Evolutionary conservation across 1,140 invertebrate species (phyloP).

Genomic region (Diabrotica virgifera): DNA sequence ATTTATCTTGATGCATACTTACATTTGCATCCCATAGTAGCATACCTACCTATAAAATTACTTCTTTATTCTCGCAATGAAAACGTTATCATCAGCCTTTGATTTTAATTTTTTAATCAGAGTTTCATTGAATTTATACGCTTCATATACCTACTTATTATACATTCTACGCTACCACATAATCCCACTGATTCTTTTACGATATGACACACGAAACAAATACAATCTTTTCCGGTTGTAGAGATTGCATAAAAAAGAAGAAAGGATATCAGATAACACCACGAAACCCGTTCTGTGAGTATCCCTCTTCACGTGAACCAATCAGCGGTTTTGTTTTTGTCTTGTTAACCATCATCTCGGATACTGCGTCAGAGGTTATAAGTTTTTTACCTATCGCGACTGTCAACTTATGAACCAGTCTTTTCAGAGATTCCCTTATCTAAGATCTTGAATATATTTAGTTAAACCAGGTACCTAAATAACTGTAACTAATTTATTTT

Average conservation of each 20-base stretch:
- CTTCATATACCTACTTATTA: background rate
- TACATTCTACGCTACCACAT: background rate
- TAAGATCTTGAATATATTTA: background rate
- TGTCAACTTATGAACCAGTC: background rate
- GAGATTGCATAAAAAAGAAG: background rate
- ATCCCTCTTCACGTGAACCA: background rate
- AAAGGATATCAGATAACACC: background rate
- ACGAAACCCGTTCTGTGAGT: background rate
- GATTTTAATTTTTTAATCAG: background rate
- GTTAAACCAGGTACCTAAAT: background rate
- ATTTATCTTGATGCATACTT: no score
- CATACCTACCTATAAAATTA: background rate
- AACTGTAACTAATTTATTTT: background rate
- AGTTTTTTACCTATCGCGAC: background rate
- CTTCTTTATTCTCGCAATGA: background rate
- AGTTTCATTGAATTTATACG: background rate
- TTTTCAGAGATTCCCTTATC: background rate
- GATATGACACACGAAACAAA: background rate
- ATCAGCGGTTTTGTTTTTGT: background rate
- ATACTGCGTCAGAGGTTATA: background rate
- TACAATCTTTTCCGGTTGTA: constrained; percentile 2
- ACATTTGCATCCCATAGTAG: background rate
- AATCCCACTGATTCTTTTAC: background rate
- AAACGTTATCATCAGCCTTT: background rate
- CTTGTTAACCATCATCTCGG: background rate